Percentiles rank a stretch among this genome's conserved stretches.
Evolutionary conservation across 2,888 invertebrate genomes (phyloP).

Genomic region (Nomada fabriciana): DNA sequence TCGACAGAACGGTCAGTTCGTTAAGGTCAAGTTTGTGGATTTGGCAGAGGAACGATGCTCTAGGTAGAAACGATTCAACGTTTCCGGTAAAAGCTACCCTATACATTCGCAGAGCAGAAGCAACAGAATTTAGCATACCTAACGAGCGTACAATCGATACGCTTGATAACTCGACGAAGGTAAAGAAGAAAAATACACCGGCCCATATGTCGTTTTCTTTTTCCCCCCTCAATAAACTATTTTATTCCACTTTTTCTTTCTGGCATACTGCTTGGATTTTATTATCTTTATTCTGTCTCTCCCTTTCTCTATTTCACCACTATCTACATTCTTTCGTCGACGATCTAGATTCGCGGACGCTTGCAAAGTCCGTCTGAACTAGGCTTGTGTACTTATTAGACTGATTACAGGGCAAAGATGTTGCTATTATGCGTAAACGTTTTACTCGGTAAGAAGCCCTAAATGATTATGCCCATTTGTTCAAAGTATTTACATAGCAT

Average conservation of each 20-base stretch:
- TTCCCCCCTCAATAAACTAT: slow-evolving; percentile 29
- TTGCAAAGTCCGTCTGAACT: neutral
- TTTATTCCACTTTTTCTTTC: slow-evolving; percentile 29
- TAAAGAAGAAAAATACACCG: slow-evolving; percentile 3
- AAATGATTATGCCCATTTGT: slow-evolving; percentile 8
- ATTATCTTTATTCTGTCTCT: slow-evolving; percentile 19
- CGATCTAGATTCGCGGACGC: neutral
- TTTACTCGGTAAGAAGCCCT: slow-evolving; percentile 28
- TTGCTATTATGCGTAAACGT: slow-evolving; percentile 16
- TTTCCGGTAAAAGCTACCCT: slow-evolving; percentile 41
- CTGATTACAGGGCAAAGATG: slow-evolving; percentile 28
- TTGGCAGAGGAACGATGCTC: slow-evolving; percentile 43
- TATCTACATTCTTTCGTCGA: neutral
- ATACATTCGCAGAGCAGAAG: slow-evolving; percentile 44
- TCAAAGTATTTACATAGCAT: slow-evolving; percentile 48
- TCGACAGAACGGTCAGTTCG: slow-evolving; percentile 24
- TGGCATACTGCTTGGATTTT: neutral
- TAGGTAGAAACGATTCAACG: slow-evolving; percentile 35
- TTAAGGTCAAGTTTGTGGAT: slow-evolving; percentile 17
- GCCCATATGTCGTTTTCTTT: slow-evolving; percentile 9
- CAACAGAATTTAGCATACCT: slow-evolving; percentile 48
- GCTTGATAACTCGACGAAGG: slow-evolving; percentile 49
- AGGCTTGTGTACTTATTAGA: slow-evolving; percentile 67
- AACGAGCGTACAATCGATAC: slow-evolving; percentile 44
- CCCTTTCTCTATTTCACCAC: neutral